A percentile compares a stretch with the other conserved stretches of the same genome.
These are phyloP conservation scores for Lepidochrysops patricia DNA, from an alignment of 2,888 invertebrate species.

Conservation along the genomic window DNA sequence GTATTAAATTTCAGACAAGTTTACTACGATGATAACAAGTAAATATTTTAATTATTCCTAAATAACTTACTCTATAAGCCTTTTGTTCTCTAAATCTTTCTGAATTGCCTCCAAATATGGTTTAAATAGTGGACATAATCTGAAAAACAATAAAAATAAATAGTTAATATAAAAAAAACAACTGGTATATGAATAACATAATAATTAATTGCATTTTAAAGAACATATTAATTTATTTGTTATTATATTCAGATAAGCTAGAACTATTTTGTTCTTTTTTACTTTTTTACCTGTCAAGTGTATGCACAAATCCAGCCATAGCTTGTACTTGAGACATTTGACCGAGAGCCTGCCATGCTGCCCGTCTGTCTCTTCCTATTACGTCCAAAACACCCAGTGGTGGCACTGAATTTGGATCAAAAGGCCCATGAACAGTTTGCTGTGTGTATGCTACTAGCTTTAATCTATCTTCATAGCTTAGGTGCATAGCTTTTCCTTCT, in stretches of 20 bases:
- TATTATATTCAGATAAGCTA: too few species aligned
- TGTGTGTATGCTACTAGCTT: conserved; percentile 94
- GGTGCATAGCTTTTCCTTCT: conserved; percentile 96
- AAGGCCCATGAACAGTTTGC: conserved; percentile 90
- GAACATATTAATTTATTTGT: too few species aligned
- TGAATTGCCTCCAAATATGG: conserved; percentile 94
- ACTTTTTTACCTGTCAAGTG: conserved; percentile 78
- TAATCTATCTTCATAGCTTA: conserved; percentile 94
- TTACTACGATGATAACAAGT: background rate
- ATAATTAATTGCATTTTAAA: too few species aligned
- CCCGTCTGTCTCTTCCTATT: conserved; percentile 92
- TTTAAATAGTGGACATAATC: conserved; percentile 91
- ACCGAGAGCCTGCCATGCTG: conserved; percentile 95
- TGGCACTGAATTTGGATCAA: conserved; percentile 80
- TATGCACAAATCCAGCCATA: conserved; percentile 92
- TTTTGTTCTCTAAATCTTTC: conserved; percentile 88
- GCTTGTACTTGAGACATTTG: conserved; percentile 89
- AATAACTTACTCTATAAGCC: conserved; percentile 57
- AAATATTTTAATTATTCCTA: background rate
- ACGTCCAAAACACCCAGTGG: conserved; percentile 95
- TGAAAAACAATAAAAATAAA: conserved; percentile 29
- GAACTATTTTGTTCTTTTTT: background rate
- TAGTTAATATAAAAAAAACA: background rate
- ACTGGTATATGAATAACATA: too few species aligned
- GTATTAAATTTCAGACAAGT: background rate